Evolutionary conservation across 2,113 vertebrate species (phyloP).

Genomic region (Cyanoderma ruficeps): DNA sequence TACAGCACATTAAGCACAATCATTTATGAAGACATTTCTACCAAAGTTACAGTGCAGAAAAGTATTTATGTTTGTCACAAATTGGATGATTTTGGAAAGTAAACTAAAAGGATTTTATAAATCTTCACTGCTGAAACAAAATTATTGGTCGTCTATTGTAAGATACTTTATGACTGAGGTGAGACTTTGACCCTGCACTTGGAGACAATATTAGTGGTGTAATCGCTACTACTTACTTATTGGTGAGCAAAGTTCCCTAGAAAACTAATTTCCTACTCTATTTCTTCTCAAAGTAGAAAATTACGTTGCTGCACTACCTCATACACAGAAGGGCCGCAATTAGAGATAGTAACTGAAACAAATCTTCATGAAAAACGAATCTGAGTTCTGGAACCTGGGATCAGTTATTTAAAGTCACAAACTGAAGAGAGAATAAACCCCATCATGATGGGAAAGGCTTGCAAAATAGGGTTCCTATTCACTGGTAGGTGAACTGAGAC

Average conservation of each 20-base stretch:
- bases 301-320: not conserved
- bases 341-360: constrained; percentile 3
- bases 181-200: not conserved
- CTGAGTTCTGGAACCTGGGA: not conserved
- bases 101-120: not conserved
- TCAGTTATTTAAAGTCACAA: not conserved
- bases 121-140: not conserved
- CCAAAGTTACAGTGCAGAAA: not conserved
- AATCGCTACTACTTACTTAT: not conserved
- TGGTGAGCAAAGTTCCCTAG: not conserved
- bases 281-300: constrained; percentile 10
- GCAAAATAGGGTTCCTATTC: not conserved
- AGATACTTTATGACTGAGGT: not conserved
- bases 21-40: constrained; percentile 7
- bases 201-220: not conserved
- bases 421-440: not conserved
- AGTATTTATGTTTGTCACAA: not conserved
- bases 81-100: not conserved
- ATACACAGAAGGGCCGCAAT: not conserved
- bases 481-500: not conserved
- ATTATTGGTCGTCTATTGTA: not conserved
- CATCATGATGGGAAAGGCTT: not conserved
- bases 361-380: not conserved
- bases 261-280: not conserved
- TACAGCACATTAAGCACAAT: not conserved